These are phyloP conservation scores for Drosophila dives DNA, from an alignment of 2,888 invertebrate genomes.

Conservation along the genomic window DNA sequence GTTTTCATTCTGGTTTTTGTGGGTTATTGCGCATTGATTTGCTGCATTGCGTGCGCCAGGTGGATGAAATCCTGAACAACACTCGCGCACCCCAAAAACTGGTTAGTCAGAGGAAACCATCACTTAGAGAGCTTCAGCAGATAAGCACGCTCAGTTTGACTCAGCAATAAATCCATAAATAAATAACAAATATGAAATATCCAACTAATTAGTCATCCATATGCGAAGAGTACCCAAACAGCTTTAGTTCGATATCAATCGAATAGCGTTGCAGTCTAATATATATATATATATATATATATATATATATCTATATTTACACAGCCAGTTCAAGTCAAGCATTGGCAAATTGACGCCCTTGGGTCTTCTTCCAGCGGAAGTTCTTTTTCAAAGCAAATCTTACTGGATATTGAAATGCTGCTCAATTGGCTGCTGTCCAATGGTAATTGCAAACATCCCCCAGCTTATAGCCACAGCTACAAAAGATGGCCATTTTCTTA, in stretches of 20 bases:
- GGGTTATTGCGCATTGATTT: constrained; percentile 63
- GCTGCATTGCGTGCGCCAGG: constrained; percentile 59
- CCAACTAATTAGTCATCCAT: neutral
- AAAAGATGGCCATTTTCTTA: constrained; percentile 28
- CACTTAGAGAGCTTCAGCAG: constrained; percentile 21
- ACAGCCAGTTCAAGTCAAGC: no score
- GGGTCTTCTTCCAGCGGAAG: neutral
- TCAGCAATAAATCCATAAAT: neutral
- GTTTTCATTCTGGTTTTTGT: constrained; percentile 16
- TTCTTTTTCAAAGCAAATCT: neutral
- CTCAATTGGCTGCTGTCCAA: constrained; percentile 27
- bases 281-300: no score
- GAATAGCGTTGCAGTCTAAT: neutral
- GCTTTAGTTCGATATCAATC: neutral
- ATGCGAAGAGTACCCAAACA: neutral
- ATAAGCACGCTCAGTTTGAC: constrained; percentile 3
- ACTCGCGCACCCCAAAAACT: neutral
- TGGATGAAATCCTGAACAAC: constrained; percentile 36
- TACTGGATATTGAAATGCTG: neutral
- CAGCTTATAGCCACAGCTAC: neutral
- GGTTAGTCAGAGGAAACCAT: constrained; percentile 40
- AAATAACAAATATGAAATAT: neutral
- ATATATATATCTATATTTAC: no score
- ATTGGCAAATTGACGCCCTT: neutral
- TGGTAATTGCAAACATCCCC: constrained; percentile 23